These are phyloP conservation scores for Lytechinus pictus DNA, from an alignment of 35 echinoderm and acorn worm species.

Conservation along the genomic window DNA sequence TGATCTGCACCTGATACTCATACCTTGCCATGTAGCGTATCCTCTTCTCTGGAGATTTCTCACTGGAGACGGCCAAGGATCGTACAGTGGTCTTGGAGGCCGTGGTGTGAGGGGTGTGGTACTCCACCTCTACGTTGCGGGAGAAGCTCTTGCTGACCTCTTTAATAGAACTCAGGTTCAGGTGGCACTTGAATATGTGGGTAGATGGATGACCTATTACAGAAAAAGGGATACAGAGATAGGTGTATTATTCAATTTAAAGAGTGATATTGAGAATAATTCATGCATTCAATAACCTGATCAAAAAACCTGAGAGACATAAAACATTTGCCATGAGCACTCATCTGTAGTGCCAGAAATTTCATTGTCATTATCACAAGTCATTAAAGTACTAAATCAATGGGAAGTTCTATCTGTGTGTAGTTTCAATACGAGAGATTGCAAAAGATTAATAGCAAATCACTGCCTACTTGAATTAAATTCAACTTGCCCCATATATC, in stretches of 20 bases:
- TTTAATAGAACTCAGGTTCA: constrained; percentile 61
- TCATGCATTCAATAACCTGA: too few species aligned
- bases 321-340: too few species aligned
- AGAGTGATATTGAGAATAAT: too few species aligned
- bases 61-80: constrained; percentile 79
- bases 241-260: too few species aligned
- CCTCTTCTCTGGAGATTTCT: constrained; percentile 76
- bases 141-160: constrained; percentile 61
- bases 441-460: neutral
- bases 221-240: neutral
- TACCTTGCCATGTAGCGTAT: constrained; percentile 81
- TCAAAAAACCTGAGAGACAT: too few species aligned
- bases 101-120: constrained; percentile 85
- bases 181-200: constrained; percentile 82
- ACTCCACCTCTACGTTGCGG: constrained; percentile 73
- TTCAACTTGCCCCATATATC: neutral
- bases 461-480: neutral
- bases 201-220: constrained; percentile 68
- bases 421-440: neutral
- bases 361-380: too few species aligned
- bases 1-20: constrained; percentile 86
- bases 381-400: too few species aligned
- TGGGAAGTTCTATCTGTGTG: too few species aligned
- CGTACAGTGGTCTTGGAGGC: constrained; percentile 87
- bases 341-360: too few species aligned